Evolutionary conservation across 2,797 vertebrate genomes (phyloP).

Genomic region (Acanthiza pusilla): DNA sequence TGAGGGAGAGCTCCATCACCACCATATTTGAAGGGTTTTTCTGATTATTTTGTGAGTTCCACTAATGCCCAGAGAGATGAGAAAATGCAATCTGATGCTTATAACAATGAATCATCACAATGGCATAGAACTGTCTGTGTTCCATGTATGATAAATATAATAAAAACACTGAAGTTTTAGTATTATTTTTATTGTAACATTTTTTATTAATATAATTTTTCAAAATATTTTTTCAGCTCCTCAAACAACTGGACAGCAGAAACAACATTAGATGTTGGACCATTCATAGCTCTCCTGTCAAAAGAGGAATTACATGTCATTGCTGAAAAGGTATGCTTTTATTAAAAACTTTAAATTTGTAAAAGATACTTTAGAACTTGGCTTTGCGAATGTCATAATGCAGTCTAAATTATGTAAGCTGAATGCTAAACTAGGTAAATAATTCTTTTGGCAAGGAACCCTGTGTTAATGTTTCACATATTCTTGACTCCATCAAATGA

Average conservation of each 20-base stretch:
- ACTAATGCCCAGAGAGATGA: background rate
- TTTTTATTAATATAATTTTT: background rate
- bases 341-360: background rate
- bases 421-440: background rate
- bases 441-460: background rate
- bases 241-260: conserved; percentile 73
- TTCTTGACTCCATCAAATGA: background rate
- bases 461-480: background rate
- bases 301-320: conserved; percentile 69
- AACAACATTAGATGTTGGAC: conserved; percentile 69
- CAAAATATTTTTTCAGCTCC: conserved; percentile 40
- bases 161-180: background rate
- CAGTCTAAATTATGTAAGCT: background rate
- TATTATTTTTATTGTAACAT: background rate
- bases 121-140: background rate
- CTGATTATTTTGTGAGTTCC: background rate
- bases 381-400: background rate
- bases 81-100: background rate
- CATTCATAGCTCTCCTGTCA: conserved; percentile 71
- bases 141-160: background rate
- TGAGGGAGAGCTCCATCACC: background rate
- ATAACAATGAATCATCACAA: background rate
- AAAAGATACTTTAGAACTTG: background rate
- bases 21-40: background rate
- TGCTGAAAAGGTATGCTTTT: conserved; percentile 71